A percentile compares a stretch with the other conserved stretches of the same genome.
These are phyloP conservation scores for Drosophila quadrilineata DNA, from an alignment of 1,140 invertebrate species.

Conservation along the genomic window DNA sequence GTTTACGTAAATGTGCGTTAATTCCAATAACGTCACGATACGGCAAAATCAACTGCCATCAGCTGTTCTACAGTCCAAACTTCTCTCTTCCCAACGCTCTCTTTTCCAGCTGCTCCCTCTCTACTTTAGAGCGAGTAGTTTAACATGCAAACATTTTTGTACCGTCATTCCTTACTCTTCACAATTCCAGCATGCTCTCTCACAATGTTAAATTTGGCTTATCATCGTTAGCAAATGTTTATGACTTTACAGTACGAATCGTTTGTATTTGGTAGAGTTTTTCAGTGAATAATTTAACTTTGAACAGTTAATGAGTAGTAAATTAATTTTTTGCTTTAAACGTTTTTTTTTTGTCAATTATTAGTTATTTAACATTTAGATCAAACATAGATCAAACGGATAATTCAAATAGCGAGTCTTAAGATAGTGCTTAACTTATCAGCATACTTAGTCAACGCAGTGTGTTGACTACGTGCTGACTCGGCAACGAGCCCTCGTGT, in stretches of 20 bases:
- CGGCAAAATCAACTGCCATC: slow-evolving; percentile 17
- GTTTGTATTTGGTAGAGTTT: neutral
- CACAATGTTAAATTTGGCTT: slow-evolving; percentile 9
- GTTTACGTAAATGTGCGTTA: neutral
- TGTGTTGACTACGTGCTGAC: slow-evolving; percentile 42
- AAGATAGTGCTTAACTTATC: slow-evolving; percentile 2
- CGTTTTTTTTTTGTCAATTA: no score
- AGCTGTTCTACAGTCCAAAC: slow-evolving; percentile 18
- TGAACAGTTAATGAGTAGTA: no score
- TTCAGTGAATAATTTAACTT: neutral
- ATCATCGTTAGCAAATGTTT: slow-evolving; percentile 40
- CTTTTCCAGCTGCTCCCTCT: neutral
- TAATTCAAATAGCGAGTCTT: no score
- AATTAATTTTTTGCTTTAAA: no score
- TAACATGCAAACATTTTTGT: neutral
- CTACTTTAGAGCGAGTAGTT: neutral
- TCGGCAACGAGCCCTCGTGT: slow-evolving; percentile 32
- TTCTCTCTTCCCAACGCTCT: slow-evolving; percentile 13
- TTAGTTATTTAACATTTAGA: no score
- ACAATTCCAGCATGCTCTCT: slow-evolving; percentile 8
- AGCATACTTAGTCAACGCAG: slow-evolving; percentile 33
- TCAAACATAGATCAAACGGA: no score
- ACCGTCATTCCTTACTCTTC: slow-evolving; percentile 4
- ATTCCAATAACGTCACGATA: slow-evolving; percentile 16
- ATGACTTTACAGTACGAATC: neutral